phyloP scores from a whole-genome alignment of 1,140 invertebrate species.

The Panagrolaimus sp. region DNA sequence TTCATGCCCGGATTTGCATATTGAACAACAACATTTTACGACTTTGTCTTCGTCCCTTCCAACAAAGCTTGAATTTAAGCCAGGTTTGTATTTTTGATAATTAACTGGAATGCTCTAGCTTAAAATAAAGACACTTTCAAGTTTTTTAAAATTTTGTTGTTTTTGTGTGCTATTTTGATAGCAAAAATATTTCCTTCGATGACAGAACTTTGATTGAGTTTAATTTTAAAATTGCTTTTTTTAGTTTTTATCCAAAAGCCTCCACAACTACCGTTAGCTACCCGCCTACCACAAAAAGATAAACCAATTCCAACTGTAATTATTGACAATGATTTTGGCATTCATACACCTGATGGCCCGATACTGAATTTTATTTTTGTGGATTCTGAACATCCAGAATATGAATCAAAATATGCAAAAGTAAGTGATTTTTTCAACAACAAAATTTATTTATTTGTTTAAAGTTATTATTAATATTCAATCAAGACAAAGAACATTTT shows the following conservation, averaged over 20 bases:
- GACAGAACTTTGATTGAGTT: no score
- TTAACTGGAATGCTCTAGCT: no score
- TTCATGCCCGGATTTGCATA: conserved; percentile 28
- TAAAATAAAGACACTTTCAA: no score
- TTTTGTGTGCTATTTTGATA: no score
- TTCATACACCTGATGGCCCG: conserved; percentile 13
- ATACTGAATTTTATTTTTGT: conserved; percentile 33
- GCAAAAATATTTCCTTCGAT: no score
- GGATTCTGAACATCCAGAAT: conserved; percentile 36
- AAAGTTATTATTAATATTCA: no score
- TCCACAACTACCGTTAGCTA: background rate
- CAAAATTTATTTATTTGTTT: background rate
- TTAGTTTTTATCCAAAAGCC: conserved; percentile 9
- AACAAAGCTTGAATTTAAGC: conserved; percentile 11
- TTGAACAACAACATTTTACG: background rate
- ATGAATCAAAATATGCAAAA: conserved; percentile 36
- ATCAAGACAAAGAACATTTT: no score
- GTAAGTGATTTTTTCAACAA: conserved; percentile 18
- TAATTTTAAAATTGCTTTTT: no score
- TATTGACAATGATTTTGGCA: conserved; percentile 24
- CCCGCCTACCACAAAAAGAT: conserved; percentile 10
- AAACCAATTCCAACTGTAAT: conserved; percentile 1
- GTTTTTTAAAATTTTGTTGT: no score
- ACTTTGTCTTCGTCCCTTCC: conserved; percentile 23
- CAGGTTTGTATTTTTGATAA: conserved; percentile 8